Percentiles rank a stretch among this genome's conserved stretches.
Evolutionary conservation across 2,113 vertebrate genomes (phyloP).

Genomic region (Stictonetta naevosa): DNA sequence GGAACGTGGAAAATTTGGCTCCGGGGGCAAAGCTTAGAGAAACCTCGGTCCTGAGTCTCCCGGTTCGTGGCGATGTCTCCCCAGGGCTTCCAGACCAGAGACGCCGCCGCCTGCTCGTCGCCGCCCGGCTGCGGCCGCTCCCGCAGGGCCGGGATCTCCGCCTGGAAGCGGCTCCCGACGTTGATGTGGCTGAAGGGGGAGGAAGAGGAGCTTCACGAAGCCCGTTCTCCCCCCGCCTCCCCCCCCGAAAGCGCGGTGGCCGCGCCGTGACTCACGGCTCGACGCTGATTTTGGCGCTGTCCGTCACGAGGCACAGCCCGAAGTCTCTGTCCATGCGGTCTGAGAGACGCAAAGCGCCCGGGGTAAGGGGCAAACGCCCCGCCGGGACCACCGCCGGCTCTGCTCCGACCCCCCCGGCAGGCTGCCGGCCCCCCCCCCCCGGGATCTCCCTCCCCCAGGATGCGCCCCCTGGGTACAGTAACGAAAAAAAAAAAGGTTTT

Average conservation of each 20-base stretch:
- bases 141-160: constrained; percentile 74
- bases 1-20: accelerated
- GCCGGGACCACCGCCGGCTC: no score
- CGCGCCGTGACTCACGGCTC: constrained; percentile 74
- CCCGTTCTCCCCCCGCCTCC: no score
- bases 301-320: constrained; percentile 66
- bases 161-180: constrained; percentile 80
- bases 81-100: constrained; percentile 82
- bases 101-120: constrained; percentile 69
- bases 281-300: constrained; percentile 70
- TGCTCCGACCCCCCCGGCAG: no score
- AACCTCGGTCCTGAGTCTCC: constrained; percentile 75
- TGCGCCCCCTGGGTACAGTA: no score
- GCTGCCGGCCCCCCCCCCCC: no score
- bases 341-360: not conserved
- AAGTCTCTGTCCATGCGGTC: constrained; percentile 52
- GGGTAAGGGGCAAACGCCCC: no score
- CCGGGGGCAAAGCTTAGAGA: not conserved
- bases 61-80: constrained; percentile 69
- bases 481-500: no score
- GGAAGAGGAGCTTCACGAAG: not conserved
- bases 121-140: constrained; percentile 24
- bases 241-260: no score
- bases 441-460: no score
- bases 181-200: constrained; percentile 68